Base-by-base conservation (phyloP, 2,888 invertebrate genomes). In the Scaptomyza polygonia region DNA sequence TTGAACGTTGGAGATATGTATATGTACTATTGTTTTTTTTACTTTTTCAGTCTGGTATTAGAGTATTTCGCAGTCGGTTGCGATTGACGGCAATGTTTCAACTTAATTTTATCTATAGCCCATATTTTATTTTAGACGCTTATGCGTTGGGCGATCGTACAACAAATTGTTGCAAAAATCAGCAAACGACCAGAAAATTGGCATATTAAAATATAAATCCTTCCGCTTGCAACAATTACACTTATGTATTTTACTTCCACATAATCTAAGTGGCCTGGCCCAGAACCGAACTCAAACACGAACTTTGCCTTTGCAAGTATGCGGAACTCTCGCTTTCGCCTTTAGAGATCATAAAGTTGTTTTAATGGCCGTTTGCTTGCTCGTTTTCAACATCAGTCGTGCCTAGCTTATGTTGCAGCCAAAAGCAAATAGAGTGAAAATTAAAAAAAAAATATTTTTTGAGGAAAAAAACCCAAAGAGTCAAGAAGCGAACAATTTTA, bases 151-250 rank as follows among this genome's bases (percentile, higher is more conserved):
- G 9, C 25, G 53, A 69, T 67, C 78, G 54, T 84, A 64, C 84
- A 84, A 71, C 72, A 84, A 76, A 84, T 88, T 88, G 88, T 82
- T 88, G 86, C 84, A 86, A 72, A 72, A 58, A 73, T 73, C 21
- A 72, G 82, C 84, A 77, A 76, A 74, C 71, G 70, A 51, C 48
- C 81, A 63, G 79, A 71, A 80, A 80, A 77, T 48, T 67, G 78
- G 70, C 32, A 65, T 64, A 76, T 83, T 73, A 83, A 84, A 77
- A 73, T 68, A 70, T 79, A 81, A 88, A 88, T 86, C 88, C 86
- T 86, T 88, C 70, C 76, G 64, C 64, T 48, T 52, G 40, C 34
- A 34, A 44, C 49, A 63, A 51, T 57, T 75, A 58, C 72, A 79
- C 72, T 79, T 79, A 79, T 51, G 25, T 53, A 79, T 51, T 29